Evolutionary conservation across 2,888 invertebrate species (phyloP), one percentile per base, ranked within the genome.

Genomic region (Stenoptilia bipunctidactyla): DNA sequence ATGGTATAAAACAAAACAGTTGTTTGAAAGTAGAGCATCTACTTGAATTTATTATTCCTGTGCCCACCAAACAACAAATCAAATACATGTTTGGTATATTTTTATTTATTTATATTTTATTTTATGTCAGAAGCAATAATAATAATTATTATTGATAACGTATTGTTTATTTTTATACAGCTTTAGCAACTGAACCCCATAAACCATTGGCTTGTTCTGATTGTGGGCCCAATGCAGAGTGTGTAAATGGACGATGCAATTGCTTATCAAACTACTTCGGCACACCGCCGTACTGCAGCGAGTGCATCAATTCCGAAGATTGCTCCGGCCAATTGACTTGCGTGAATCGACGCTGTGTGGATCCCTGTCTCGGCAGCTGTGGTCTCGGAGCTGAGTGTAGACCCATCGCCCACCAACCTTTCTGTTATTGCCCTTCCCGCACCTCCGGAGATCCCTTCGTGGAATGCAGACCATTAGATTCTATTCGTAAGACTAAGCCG

Each of bases 221-320:
- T 61, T 93, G 93, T 58, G 93, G 93, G n/a, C 86, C 88, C 0
- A 91, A 92, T 61, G 87, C 92, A 20, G 87, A 89, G 53, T 93
- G 93, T 55, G 75, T 89, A 6, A 86, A 89, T 59, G 88, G 88
- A 4, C 85, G 86, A 30, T 92, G 92, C 63, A 88, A 88, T 47
- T 92, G 92, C 58, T 69, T 86, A 40, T 68, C 86, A 8, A 89
- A 87, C 56, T 88, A 88, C 66, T 84, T 89, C 43, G 93, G 93
- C 48, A 85, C 88, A 54, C 92, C 93, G 36, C 92, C 90, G 52
- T 89, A 88, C 50, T 92, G 92, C 62, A 86, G 89, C 48, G 92
- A 92, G 67, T 92, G 92, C 70, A 70, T 88, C 2, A 71, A 89
- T 43, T 90, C 90, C 57, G 87, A 88, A 15, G 92, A 92, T 56